Conservation (phyloP, 2,888 invertebrate genomes). For the Scrobipalpa atriplicella region DNA sequence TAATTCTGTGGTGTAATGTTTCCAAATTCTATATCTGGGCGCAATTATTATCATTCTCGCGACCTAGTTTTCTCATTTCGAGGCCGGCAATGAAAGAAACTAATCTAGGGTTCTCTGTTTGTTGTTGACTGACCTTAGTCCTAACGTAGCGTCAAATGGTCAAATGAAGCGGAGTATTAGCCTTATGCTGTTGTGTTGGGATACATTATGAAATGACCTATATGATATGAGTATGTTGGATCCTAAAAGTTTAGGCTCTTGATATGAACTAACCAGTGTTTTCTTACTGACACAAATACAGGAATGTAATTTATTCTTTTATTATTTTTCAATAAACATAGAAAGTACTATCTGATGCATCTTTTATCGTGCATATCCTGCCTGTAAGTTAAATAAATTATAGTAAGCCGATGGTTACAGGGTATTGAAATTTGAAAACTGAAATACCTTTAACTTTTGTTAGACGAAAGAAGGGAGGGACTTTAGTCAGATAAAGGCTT, state of each 20-base stretch:
- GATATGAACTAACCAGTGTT: neutral
- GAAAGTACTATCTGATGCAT: no score
- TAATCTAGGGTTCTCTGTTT: conserved; percentile 22
- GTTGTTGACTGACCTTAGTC: conserved; percentile 10
- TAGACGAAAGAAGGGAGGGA: neutral
- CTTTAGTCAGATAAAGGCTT: no score
- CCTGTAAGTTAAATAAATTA: no score
- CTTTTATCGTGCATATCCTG: no score
- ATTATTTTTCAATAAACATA: no score
- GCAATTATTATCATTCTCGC: conserved; percentile 18
- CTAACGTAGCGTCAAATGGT: conserved; percentile 23
- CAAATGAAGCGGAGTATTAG: conserved; percentile 15
- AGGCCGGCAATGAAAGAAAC: conserved; percentile 22
- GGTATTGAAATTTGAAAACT: neutral
- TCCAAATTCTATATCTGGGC: conserved; percentile 31
- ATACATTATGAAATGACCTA: no score
- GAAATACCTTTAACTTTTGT: neutral
- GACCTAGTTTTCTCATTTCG: conserved; percentile 22
- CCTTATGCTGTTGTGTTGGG: neutral
- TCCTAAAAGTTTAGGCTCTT: no score
- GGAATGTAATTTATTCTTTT: no score
- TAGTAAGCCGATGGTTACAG: no score
- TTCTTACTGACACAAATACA: no score
- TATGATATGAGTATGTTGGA: no score
- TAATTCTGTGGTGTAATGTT: conserved; percentile 38